phyloP scores from a whole-genome alignment of 64 coral and sea anemone genomes.

The Porites lutea region DNA sequence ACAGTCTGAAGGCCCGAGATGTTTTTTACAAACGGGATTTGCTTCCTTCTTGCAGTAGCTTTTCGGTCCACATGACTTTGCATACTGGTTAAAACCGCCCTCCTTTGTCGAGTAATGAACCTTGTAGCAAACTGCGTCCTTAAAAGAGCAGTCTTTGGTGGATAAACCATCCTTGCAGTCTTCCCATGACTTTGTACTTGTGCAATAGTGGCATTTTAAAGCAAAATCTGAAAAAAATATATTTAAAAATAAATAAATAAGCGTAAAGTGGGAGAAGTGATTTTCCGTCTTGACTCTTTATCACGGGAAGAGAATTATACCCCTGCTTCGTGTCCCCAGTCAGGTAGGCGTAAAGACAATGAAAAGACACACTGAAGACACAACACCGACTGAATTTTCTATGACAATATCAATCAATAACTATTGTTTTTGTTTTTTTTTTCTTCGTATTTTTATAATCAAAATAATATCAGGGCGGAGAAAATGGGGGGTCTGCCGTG shows the following conservation, averaged over 20 bases:
- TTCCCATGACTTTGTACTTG: constrained; percentile 18
- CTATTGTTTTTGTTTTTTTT: no score
- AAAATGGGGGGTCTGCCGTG: no score
- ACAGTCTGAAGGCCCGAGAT: neutral
- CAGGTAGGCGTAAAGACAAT: no score
- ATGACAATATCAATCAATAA: no score
- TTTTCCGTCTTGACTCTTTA: no score
- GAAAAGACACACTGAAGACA: no score
- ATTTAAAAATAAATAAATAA: neutral
- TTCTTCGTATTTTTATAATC: no score
- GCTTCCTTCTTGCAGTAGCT: neutral
- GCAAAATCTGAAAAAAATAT: neutral
- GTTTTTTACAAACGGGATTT: neutral
- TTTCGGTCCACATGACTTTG: neutral
- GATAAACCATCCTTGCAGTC: neutral
- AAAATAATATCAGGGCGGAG: no score
- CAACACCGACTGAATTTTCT: no score
- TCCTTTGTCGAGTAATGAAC: neutral
- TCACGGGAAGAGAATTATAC: no score
- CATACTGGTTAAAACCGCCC: neutral
- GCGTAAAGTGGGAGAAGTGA: no score
- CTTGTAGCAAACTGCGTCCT: neutral
- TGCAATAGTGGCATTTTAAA: neutral
- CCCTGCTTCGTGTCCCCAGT: no score
- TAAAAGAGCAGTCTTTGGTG: neutral